Evolutionary conservation across 2,113 vertebrate species (phyloP).

Genomic region (Percina caprodes): DNA sequence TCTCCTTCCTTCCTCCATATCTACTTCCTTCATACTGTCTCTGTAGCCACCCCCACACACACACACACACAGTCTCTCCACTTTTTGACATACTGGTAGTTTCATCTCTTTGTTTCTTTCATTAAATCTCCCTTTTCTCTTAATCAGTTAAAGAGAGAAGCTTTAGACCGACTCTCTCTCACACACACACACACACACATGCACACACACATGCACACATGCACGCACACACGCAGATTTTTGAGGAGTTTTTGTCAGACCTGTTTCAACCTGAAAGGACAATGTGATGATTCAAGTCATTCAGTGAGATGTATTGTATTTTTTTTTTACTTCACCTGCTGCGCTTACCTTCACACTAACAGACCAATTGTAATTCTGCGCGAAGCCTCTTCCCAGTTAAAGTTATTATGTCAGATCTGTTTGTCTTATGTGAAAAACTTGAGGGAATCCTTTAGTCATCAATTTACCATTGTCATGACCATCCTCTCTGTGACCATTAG

Average conservation of each 20-base stretch:
- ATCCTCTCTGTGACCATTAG: slow-evolving; percentile 50
- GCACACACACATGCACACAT: too few relatives aligned
- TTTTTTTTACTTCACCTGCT: background rate
- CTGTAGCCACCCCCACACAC: background rate
- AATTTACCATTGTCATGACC: background rate
- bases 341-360: background rate
- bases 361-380: background rate
- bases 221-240: too few relatives aligned
- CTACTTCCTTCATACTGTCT: slow-evolving; percentile 67
- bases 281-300: background rate
- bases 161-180: too few relatives aligned
- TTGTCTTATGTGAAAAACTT: slow-evolving; percentile 27
- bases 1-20: slow-evolving; percentile 77
- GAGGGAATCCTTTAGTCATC: slow-evolving; percentile 28
- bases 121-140: background rate
- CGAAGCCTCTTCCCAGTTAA: background rate
- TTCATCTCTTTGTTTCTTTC: background rate
- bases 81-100: background rate
- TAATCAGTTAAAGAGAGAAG: too few relatives aligned
- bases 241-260: background rate
- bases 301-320: background rate
- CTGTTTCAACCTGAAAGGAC: background rate
- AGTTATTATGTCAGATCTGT: slow-evolving; percentile 3
- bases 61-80: slow-evolving; percentile 5
- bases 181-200: too few relatives aligned